These are phyloP conservation scores for Danionella cerebrum DNA, from an alignment of 2,113 vertebrate genomes.

Conservation along the genomic window DNA sequence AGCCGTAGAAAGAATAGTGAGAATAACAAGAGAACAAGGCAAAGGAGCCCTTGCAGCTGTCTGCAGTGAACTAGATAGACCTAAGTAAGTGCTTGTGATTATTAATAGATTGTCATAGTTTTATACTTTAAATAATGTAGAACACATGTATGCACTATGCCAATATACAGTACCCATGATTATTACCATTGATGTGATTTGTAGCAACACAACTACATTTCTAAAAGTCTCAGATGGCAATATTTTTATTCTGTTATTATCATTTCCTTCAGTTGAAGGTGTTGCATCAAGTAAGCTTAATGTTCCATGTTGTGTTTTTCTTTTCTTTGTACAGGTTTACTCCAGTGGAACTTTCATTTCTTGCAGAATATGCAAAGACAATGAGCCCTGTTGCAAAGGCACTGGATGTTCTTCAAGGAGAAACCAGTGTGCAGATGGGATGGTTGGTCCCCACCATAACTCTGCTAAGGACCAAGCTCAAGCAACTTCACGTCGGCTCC, in stretches of 20 bases:
- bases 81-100: slow-evolving; percentile 32
- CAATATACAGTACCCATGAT: too few species aligned
- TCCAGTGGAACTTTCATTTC: slow-evolving; percentile 18
- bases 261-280: too few species aligned
- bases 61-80: slow-evolving; percentile 19
- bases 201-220: too few species aligned
- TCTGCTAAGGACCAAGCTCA: slow-evolving; percentile 22
- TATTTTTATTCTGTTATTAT: too few species aligned
- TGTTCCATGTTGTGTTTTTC: not conserved
- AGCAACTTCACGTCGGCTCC: slow-evolving; percentile 21
- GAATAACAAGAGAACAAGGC: slow-evolving; percentile 29
- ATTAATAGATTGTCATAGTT: too few species aligned
- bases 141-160: too few species aligned
- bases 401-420: slow-evolving; percentile 27
- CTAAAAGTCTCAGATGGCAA: too few species aligned
- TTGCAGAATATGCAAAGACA: slow-evolving; percentile 17
- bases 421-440: slow-evolving; percentile 29
- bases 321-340: slow-evolving; percentile 33
- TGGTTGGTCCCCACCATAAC: slow-evolving; percentile 35
- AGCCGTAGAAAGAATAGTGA: slow-evolving; percentile 30
- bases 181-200: too few species aligned
- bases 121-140: too few species aligned
- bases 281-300: not conserved
- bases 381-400: slow-evolving; percentile 23
- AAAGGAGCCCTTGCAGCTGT: slow-evolving; percentile 14